Evolutionary conservation across 2,888 invertebrate species (phyloP), one percentile per base, ranked within the genome.

Genomic region (Lasius platythorax): DNA sequence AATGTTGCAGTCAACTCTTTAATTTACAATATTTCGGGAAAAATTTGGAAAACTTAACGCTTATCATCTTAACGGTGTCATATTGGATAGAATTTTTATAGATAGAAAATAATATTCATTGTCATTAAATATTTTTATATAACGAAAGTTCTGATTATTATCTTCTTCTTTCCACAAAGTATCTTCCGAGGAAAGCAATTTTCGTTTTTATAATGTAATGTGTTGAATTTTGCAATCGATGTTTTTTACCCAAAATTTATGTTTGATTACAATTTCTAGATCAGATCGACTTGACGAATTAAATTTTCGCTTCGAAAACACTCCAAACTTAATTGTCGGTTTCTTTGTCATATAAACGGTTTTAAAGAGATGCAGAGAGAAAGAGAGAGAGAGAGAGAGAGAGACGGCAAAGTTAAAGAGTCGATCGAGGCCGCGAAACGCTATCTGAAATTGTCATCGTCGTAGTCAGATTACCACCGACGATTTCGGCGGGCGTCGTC

Each of bases 361-460:
- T 50, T 50, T 6, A 50, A 18, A 50, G 50, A 8, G 50, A 50
- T 43, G 23, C 23, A 23, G 23, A 23, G 23, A 23, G 0, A 23
- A 0, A 23, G 23, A 23, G 23, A 23, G 23, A 23, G 0, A 23
- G 23, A 23, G 23, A 23, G 23, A 23, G 23, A 23, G 23, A 18
- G 2, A 50, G 6, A 15, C 12, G 15, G 3, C 11, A 43, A 40
- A 43, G 12, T 18, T 50, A 5, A 50, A 40, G 73, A 40, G 15
- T 37, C 37, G 30, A 23, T 67, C 53, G 53, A 23, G n/a, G 18
- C 73, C 61, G 30, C 33, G 33, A 23, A 33, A 28, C 46, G 8
- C 63, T 61, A 81, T 81, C 79, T 81, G 74, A 73, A 81, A 81
- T 81, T 81, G 61, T 81, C 28, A 81, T 81, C 78, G 78, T 81